A percentile compares a stretch with the other conserved stretches of the same genome.
These are phyloP conservation scores for Himalopsyche kuldschensis DNA, from an alignment of 2,888 invertebrate genomes.

Conservation along the genomic window DNA sequence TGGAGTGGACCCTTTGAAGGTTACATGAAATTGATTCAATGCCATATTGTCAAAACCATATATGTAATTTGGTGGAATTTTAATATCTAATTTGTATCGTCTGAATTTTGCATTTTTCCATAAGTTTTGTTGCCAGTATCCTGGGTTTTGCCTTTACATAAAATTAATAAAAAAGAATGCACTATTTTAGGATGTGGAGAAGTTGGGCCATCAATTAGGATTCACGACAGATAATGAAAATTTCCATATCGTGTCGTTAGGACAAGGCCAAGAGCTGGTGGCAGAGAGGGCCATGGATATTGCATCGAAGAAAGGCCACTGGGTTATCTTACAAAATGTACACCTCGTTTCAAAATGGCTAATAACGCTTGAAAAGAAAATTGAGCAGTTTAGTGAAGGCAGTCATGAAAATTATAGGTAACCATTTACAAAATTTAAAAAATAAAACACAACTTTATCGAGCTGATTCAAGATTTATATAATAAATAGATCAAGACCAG, in stretches of 20 bases:
- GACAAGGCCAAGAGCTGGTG: slow-evolving; percentile 92
- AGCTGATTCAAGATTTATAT: too few species aligned
- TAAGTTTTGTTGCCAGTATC: too few species aligned
- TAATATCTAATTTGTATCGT: too few species aligned
- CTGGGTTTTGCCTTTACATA: too few species aligned
- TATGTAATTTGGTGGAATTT: too few species aligned
- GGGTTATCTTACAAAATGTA: slow-evolving; percentile 93
- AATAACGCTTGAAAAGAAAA: slow-evolving; percentile 83
- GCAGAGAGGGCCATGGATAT: slow-evolving; percentile 85
- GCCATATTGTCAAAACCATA: neutral
- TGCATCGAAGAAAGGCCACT: slow-evolving; percentile 77
- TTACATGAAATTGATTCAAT: slow-evolving; percentile 40
- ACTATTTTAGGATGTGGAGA: slow-evolving; percentile 75
- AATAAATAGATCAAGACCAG: too few species aligned
- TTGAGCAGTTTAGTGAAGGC: slow-evolving; percentile 76
- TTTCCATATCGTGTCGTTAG: slow-evolving; percentile 91
- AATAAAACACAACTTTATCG: too few species aligned
- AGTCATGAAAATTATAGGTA: slow-evolving; percentile 65
- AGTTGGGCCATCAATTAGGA: slow-evolving; percentile 77
- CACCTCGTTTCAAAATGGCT: slow-evolving; percentile 91
- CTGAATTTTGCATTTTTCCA: too few species aligned
- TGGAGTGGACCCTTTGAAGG: slow-evolving; percentile 91
- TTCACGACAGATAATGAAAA: slow-evolving; percentile 78
- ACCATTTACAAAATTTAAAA: too few species aligned
- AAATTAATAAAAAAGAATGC: neutral